phyloP scores from a whole-genome alignment of 2,113 vertebrate species.

The Petromus typicus region DNA sequence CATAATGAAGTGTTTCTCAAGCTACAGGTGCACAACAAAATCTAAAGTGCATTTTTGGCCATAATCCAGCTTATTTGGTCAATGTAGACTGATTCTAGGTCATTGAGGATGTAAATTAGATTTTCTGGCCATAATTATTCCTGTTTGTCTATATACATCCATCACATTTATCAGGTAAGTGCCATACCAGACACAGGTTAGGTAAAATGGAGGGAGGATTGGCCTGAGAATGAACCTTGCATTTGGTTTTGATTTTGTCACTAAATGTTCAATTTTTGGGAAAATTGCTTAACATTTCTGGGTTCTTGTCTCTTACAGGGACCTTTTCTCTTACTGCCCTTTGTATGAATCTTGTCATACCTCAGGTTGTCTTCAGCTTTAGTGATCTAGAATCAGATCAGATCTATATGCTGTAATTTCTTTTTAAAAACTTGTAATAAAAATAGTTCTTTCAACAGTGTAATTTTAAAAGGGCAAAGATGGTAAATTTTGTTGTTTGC shows the following conservation, averaged over 20 bases:
- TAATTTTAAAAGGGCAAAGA: background rate
- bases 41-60: constrained; percentile 69
- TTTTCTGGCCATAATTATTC: constrained; percentile 75
- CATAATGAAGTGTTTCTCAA: constrained; percentile 57
- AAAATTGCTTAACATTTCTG: background rate
- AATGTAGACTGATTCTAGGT: constrained; percentile 68
- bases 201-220: constrained; percentile 8
- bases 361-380: background rate
- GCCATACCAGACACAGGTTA: constrained; percentile 27
- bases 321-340: background rate
- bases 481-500: background rate
- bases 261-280: background rate
- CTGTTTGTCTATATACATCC: constrained; percentile 69
- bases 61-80: constrained; percentile 77
- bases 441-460: background rate
- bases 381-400: background rate
- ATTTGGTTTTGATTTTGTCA: background rate
- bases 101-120: constrained; percentile 70
- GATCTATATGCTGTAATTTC: background rate
- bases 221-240: background rate
- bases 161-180: constrained; percentile 77
- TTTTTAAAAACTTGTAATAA: background rate
- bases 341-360: background rate
- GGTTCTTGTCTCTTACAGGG: background rate
- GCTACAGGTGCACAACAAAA: background rate